These are phyloP conservation scores for Mycogona germanica DNA, from an alignment of 2,888 invertebrate genomes.

Conservation along the genomic window DNA sequence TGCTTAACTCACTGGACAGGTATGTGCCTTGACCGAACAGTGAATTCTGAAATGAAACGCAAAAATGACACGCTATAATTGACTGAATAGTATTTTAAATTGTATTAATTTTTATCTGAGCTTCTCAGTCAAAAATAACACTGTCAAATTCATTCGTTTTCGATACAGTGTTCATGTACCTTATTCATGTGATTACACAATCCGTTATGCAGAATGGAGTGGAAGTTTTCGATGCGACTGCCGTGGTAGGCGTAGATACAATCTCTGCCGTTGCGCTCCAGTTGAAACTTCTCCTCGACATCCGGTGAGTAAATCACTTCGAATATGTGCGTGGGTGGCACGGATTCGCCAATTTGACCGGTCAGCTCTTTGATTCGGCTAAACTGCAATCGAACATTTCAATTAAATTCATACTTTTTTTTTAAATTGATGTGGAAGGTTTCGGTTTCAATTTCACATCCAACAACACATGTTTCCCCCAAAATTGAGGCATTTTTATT, in stretches of 20 bases:
- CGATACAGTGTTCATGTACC: slow-evolving; percentile 32
- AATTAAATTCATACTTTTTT: too few relatives aligned
- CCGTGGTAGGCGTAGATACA: slow-evolving; percentile 60
- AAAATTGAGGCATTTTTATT: background rate
- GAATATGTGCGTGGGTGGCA: slow-evolving; percentile 23
- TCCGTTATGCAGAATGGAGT: slow-evolving; percentile 64
- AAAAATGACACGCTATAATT: background rate
- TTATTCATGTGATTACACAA: slow-evolving; percentile 57
- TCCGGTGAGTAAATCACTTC: slow-evolving; percentile 15
- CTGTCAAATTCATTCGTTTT: background rate
- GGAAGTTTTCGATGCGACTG: slow-evolving; percentile 65
- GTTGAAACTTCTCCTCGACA: slow-evolving; percentile 10
- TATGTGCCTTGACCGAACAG: slow-evolving; percentile 60
- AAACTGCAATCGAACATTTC: slow-evolving; percentile 25
- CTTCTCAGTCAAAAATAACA: background rate
- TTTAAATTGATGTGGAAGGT: too few relatives aligned
- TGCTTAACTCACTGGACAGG: slow-evolving; percentile 57
- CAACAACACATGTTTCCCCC: too few relatives aligned
- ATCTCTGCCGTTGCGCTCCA: background rate
- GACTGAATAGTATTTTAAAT: background rate
- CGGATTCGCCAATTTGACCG: slow-evolving; percentile 27
- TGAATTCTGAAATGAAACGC: slow-evolving; percentile 40
- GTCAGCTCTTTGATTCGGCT: slow-evolving; percentile 27
- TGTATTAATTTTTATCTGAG: background rate
- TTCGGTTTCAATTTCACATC: too few relatives aligned